Base-by-base conservation (phyloP, 2,797 vertebrate species). In the Falco naumanni region DNA sequence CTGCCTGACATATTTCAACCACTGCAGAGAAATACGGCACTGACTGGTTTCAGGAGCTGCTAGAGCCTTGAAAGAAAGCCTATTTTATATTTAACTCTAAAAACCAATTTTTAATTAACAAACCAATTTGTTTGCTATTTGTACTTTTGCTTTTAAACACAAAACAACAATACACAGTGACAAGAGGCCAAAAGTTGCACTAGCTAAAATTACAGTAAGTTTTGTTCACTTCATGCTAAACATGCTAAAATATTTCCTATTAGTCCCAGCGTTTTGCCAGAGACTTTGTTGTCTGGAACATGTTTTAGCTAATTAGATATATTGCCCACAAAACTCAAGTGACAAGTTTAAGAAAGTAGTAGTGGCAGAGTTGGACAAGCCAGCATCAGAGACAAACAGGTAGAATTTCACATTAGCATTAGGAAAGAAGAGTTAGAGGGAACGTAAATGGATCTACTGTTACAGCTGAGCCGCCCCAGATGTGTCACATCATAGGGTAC, bases 1-100 rank as follows among this genome's bases (percentile, higher is more conserved):
- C 98, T 98, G 98, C 96, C 96, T 97, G 97, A 97, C 97, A 97
- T 97, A 97, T 96, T 98, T 97, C 97, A 98, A 95, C 95, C 95
- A 59, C 87, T 93, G 54, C 24, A 78, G 94, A 96, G 96, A 66
- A 96, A 89, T 41, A 47, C 3, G 11, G 92, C 84, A 95, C n/a
- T 11, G 70, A 16, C 53, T 9, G 74, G 84, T 57, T 96, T 95
- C 89, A 74, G 93, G 84, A 91, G 89, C 78, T 13, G 84, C 94
- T 77, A 54, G 71, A 91, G 84, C 89, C 89, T 89, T 70, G 85
- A 90, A 91, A 96, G 79, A 88, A 94, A 87, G 21, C 13, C 11
- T 39, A 26, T 57, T 87, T 63, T 37, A 34, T 41, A 86, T 89
- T 95, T 86, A 68, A 85, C 87, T 93, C 65, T 51, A 63, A 21